These are phyloP conservation scores for Cricetomys ansorgei DNA, from an alignment of 2,113 vertebrate species.

Conservation along the genomic window DNA sequence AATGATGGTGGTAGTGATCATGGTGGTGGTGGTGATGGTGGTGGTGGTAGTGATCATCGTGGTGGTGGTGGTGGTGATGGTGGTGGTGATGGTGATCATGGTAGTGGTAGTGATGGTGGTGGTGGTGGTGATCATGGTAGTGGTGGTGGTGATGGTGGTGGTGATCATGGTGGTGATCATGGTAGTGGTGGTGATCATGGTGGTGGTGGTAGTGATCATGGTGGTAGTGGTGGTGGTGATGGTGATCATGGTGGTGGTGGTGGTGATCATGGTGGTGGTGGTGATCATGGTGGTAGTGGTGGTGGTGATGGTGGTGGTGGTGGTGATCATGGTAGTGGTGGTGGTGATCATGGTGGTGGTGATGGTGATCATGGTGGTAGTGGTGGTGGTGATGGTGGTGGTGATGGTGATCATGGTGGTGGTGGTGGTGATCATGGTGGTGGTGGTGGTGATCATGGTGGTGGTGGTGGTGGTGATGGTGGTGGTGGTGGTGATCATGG, in stretches of 20 bases:
- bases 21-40: too few relatives aligned
- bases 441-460: not conserved
- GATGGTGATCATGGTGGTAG: not conserved
- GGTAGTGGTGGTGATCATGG: too few relatives aligned
- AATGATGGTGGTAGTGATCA: not conserved
- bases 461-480: not conserved
- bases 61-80: not conserved
- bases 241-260: not conserved
- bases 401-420: rapidly evolving
- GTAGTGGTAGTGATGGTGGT: not conserved
- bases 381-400: too few relatives aligned
- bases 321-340: not conserved
- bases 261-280: not conserved
- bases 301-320: not conserved
- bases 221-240: not conserved
- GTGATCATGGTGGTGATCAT: not conserved
- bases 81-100: not conserved
- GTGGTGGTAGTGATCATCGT: rapidly evolving
- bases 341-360: not conserved
- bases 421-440: not conserved
- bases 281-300: not conserved
- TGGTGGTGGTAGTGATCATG: not conserved
- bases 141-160: not conserved
- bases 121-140: not conserved
- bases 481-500: not conserved